Conservation (phyloP, 2,797 vertebrate genomes). For the Neostethus bicornis region DNA sequence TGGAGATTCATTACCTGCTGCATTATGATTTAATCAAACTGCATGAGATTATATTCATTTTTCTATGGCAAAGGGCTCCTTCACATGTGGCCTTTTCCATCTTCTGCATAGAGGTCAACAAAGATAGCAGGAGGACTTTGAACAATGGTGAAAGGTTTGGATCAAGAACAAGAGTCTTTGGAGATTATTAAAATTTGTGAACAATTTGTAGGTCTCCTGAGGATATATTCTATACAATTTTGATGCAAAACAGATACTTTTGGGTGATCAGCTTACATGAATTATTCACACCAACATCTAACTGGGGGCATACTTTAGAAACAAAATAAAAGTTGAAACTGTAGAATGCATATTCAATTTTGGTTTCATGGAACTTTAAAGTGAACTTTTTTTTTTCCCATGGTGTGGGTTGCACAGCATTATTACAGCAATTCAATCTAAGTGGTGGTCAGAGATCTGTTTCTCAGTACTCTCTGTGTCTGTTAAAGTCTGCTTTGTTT, state of each 20-base stretch:
- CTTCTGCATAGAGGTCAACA: constrained; percentile 16
- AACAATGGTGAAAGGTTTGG: constrained; percentile 8
- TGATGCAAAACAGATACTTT: background rate
- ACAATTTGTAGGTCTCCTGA: background rate
- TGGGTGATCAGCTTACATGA: background rate
- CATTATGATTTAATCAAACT: constrained; percentile 86
- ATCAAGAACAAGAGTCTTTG: constrained; percentile 8
- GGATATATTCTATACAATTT: background rate
- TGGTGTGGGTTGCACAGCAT: background rate
- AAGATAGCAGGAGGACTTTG: constrained; percentile 17
- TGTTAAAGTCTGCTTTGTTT: constrained; percentile 54
- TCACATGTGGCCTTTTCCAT: constrained; percentile 52
- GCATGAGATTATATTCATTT: constrained; percentile 75
- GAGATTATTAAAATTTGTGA: constrained; percentile 1
- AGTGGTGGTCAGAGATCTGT: constrained; percentile 25
- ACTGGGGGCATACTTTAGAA: background rate
- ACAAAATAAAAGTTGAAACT: background rate
- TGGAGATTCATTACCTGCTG: constrained; percentile 80
- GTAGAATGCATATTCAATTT: background rate
- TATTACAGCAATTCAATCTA: constrained; percentile 14
- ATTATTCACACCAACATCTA: background rate
- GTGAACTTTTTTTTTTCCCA: background rate
- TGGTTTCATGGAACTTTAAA: background rate
- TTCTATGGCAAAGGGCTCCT: constrained; percentile 71
- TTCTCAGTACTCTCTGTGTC: constrained; percentile 3